These are phyloP conservation scores for Scotopteryx bipunctaria DNA, from an alignment of 2,888 invertebrate genomes.

Conservation along the genomic window DNA sequence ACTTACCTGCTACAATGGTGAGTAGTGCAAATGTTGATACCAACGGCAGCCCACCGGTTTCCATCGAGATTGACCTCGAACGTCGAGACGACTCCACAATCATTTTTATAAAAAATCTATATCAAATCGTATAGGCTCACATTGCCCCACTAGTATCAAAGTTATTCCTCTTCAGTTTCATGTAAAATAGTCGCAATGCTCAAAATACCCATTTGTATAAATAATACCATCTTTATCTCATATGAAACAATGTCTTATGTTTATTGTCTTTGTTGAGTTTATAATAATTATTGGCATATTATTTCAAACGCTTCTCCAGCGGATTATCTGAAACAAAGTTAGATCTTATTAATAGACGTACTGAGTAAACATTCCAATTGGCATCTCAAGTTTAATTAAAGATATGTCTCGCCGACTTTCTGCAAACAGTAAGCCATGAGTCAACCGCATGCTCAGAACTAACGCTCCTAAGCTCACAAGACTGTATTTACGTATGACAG, in stretches of 20 bases:
- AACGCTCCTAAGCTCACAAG: constrained; percentile 30
- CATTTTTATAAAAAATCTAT: constrained; percentile 46
- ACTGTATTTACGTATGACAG: constrained; percentile 33
- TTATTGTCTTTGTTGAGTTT: constrained; percentile 52
- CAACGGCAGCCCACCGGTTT: constrained; percentile 71
- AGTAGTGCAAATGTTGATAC: constrained; percentile 77
- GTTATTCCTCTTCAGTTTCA: constrained; percentile 42
- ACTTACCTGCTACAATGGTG: constrained; percentile 76
- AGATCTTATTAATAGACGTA: constrained; percentile 27
- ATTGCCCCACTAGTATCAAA: constrained; percentile 53
- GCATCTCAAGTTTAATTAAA: constrained; percentile 34
- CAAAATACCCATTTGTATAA: constrained; percentile 26
- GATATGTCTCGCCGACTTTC: constrained; percentile 30
- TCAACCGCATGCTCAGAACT: constrained; percentile 27
- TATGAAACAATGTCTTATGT: constrained; percentile 31
- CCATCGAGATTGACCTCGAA: constrained; percentile 65
- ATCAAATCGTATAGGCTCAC: constrained; percentile 46
- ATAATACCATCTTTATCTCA: constrained; percentile 29
- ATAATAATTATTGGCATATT: constrained; percentile 56
- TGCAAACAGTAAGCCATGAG: constrained; percentile 33
- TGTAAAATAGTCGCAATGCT: constrained; percentile 38
- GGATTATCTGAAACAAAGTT: constrained; percentile 63
- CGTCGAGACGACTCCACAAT: constrained; percentile 59
- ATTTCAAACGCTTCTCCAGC: constrained; percentile 37
- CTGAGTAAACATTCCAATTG: constrained; percentile 20